Percentiles rank a stretch among this genome's conserved stretches.
Evolutionary conservation across 92 coral and sea anemone genomes (phyloP).

Genomic region (Parazoanthus atlanticus): DNA sequence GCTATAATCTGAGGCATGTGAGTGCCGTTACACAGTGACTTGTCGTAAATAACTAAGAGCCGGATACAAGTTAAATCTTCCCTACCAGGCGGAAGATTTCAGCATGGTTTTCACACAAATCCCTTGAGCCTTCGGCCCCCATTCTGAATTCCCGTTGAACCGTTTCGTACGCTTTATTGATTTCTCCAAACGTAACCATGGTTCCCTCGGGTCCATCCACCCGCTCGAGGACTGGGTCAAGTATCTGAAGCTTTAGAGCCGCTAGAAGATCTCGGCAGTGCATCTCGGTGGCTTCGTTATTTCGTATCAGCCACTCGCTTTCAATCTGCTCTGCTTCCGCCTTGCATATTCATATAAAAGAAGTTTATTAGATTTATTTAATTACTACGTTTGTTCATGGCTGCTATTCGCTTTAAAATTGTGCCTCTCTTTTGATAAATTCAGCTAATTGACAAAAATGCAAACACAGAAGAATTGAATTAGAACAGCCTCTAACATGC

Average conservation of each 20-base stretch:
- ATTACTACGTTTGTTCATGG: neutral
- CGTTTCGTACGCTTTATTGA: conserved; percentile 12
- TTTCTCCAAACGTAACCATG: conserved; percentile 25
- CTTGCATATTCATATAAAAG: neutral
- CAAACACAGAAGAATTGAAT: too few species aligned
- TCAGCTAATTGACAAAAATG: too few species aligned
- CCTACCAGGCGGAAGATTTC: conserved; percentile 33
- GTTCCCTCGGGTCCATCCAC: conserved; percentile 23
- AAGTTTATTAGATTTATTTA: too few species aligned
- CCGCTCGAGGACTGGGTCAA: conserved; percentile 45
- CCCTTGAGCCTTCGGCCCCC: neutral
- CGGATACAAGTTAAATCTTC: neutral
- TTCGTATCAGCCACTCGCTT: conserved; percentile 38
- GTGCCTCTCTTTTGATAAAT: too few species aligned
- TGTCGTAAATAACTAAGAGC: neutral
- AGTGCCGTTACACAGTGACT: too few species aligned
- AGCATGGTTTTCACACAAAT: conserved; percentile 35
- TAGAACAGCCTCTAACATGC: too few species aligned
- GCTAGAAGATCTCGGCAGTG: conserved; percentile 31
- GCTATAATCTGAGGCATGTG: too few species aligned
- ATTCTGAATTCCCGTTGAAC: conserved; percentile 16
- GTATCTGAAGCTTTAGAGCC: conserved; percentile 34
- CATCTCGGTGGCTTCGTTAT: conserved; percentile 13
- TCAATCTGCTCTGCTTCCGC: conserved; percentile 8
- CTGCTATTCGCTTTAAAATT: too few species aligned